Conservation (phyloP, 30 jellyfish, hydroid and myxozoan species). For the Catostylus mosaicus region DNA sequence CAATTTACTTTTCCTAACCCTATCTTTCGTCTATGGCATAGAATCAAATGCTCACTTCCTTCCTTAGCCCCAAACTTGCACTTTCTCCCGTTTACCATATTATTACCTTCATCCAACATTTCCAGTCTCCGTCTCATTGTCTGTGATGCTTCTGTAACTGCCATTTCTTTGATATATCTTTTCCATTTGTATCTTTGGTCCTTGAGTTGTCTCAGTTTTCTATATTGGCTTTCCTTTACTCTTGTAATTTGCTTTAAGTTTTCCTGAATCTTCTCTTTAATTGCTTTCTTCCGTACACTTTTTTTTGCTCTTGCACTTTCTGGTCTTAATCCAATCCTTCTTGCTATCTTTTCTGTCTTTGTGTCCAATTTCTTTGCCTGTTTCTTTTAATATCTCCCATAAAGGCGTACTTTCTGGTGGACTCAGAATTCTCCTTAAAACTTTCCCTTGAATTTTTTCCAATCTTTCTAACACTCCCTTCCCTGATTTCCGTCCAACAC, state of each 20-base stretch:
- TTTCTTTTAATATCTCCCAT: slow-evolving; percentile 13
- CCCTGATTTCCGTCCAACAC: neutral
- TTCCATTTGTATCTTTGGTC: slow-evolving; percentile 5
- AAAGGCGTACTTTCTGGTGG: slow-evolving; percentile 16
- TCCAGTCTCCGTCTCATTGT: slow-evolving; percentile 17
- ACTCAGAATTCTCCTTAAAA: neutral
- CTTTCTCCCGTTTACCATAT: slow-evolving; percentile 1
- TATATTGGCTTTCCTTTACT: neutral
- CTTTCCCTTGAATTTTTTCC: slow-evolving; percentile 24
- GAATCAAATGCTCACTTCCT: neutral
- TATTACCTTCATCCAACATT: slow-evolving; percentile 38
- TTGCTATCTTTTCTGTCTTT: neutral
- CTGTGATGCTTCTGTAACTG: slow-evolving; percentile 17
- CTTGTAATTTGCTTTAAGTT: too few species aligned
- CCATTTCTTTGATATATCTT: slow-evolving; percentile 19
- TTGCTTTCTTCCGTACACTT: neutral
- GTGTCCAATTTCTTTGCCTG: slow-evolving; percentile 1
- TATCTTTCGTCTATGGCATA: too few species aligned
- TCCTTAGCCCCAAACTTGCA: neutral
- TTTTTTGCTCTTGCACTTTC: slow-evolving; percentile 3
- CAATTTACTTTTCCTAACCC: neutral
- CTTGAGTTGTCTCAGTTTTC: slow-evolving; percentile 12
- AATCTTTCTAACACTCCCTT: slow-evolving; percentile 2
- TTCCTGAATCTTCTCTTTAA: neutral
- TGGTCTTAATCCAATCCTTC: neutral